A percentile compares a stretch with the other conserved stretches of the same genome.
Conservation (phyloP, 1,140 invertebrate genomes). For the Drosophila sucinea region DNA sequence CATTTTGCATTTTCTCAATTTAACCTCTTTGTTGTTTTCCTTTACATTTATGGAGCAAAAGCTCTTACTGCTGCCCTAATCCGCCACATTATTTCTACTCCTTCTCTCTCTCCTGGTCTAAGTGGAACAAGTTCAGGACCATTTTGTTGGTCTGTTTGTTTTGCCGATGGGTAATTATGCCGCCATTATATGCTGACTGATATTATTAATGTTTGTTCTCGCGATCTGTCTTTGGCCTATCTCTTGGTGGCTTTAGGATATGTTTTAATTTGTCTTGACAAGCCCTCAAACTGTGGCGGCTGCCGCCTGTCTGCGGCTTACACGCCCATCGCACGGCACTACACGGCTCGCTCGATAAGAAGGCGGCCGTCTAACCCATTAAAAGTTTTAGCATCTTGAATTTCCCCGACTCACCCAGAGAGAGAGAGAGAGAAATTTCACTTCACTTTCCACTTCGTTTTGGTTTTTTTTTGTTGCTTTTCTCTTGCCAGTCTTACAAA, state of each 20-base stretch:
- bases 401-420: conserved; percentile 21
- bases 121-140: background rate
- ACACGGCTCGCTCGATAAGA: conserved; percentile 44
- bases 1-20: background rate
- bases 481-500: conserved; percentile 11
- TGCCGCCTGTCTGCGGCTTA: conserved; percentile 31
- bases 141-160: conserved; percentile 18
- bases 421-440: conserved; percentile 26
- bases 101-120: background rate
- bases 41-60: background rate
- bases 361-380: conserved; percentile 62
- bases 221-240: conserved; percentile 36
- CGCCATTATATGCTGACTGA: conserved; percentile 39
- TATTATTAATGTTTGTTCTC: conserved; percentile 48
- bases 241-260: conserved; percentile 49
- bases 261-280: conserved; percentile 64
- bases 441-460: conserved; percentile 2
- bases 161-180: conserved; percentile 46
- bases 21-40: background rate
- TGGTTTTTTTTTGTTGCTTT: conserved; percentile 17
- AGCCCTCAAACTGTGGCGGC: conserved; percentile 6
- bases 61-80: background rate
- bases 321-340: conserved; percentile 1
- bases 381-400: conserved; percentile 64
- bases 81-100: background rate